Evolutionary conservation across 2,888 invertebrate genomes (phyloP), one percentile per base, ranked within the genome.

Genomic region (Stegana nigrithorax): DNA sequence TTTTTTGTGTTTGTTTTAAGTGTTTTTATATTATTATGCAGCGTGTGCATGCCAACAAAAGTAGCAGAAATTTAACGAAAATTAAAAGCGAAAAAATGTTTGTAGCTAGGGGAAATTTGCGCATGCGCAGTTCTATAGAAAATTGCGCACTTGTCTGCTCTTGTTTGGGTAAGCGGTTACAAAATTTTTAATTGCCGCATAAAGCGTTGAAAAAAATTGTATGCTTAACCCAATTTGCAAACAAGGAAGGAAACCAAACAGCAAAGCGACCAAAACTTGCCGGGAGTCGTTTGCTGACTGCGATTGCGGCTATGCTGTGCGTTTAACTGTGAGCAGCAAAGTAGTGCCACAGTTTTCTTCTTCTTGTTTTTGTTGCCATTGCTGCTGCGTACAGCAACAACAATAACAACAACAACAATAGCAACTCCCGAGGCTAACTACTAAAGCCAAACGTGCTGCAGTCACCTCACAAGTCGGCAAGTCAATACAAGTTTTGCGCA

Each of bases 131-230:
- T 72, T 75, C 63, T n/a, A 65, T 70, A 71, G 73, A 73, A 79
- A 79, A 79, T 75, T 70, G 73, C 63, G 65, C 70, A 66, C 67
- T 55, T 62, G 60, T 73, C n/a, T n/a, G n/a, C n/a, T n/a, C n/a
- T n/a, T n/a, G n/a, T n/a, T n/a, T n/a, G n/a, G n/a, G n/a, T n/a
- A n/a, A n/a, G n/a, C n/a, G n/a, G 77, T 79, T 75, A 75, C 79
- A 75, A 77, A 71, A 75, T 74, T 68, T 47, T 75, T 75, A 79
- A 75, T 79, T 79, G 77, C 67, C 68, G 60, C 65, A n/a, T n/a
- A 50, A 32, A 65, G 63, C 62, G 59, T 17, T 29, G 26, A 60
- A 65, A 45, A 64, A 44, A 73, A 75, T 69, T 75, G 66, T 71
- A 68, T 70, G 65, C 67, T 64, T 75, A 79, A 75, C 75, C 79